phyloP scores from a whole-genome alignment of 2,888 invertebrate genomes.

The Limnephilus marmoratus region DNA sequence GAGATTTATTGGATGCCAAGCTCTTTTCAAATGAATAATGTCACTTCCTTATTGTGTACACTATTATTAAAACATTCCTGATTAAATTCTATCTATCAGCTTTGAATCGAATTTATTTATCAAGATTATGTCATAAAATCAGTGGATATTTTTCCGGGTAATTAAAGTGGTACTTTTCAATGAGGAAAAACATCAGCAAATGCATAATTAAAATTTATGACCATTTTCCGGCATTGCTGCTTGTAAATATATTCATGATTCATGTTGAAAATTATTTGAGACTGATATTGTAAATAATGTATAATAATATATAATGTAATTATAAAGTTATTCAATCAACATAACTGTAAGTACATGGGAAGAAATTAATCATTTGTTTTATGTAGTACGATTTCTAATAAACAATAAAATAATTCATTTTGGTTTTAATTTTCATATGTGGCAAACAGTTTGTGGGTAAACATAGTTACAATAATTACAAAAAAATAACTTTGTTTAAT shows the following conservation, averaged over 20 bases:
- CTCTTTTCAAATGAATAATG: too few species aligned
- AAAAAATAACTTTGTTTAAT: too few species aligned
- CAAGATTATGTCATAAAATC: neutral
- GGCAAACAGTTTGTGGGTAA: too few species aligned
- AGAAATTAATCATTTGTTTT: neutral
- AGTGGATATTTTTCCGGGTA: neutral
- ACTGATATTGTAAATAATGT: slow-evolving; percentile 50
- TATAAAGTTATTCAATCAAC: neutral
- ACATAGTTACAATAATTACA: too few species aligned
- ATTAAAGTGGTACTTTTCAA: neutral
- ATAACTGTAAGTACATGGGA: neutral
- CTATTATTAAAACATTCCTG: too few species aligned
- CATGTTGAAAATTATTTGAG: slow-evolving; percentile 59
- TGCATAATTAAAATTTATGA: neutral
- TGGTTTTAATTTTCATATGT: neutral
- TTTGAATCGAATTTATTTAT: neutral
- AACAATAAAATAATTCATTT: neutral
- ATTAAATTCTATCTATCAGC: neutral
- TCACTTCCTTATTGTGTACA: too few species aligned
- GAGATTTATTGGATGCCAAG: too few species aligned
- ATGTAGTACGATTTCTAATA: slow-evolving; percentile 12
- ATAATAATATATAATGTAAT: neutral
- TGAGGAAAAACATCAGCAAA: neutral
- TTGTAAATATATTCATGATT: slow-evolving; percentile 27
- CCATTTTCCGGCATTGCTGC: neutral